Evolutionary conservation across 2,113 vertebrate genomes (phyloP), one percentile per base, ranked within the genome.

Genomic region (Natator depressus): DNA sequence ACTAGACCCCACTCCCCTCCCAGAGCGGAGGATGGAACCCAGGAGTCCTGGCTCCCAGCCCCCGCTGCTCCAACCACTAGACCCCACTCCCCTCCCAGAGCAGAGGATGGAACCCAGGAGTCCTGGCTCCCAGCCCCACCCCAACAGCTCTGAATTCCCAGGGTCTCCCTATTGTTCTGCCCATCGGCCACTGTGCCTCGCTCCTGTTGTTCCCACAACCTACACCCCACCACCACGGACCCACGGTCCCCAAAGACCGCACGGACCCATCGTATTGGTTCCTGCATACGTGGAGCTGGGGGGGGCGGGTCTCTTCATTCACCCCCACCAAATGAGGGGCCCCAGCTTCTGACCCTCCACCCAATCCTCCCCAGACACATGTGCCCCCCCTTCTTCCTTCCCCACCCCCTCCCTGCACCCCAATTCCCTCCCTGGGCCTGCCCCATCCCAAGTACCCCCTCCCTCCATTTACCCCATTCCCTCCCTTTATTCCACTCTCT

Each of bases 81-180:
- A 69, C 17, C 16, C 35, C 62, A 35, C 31, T 9, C 31, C 59
- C 12, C 59, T 62, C 29, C 59, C 59, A 62, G 12, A 62, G 59
- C 29, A 1, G 13, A 3, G 35, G 16, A 69, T 2, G 5, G 16
- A 69, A 69, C 35, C 35, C 65, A 69, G 35, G 65, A n/a, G 65
- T 69, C 65, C 35, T 19, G 65, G 35, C 65, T 69, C 13, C 14
- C 29, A 35, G 16, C 13, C 53, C 16, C 62, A 86, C 88, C 91
- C 88, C 57, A 50, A 51, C 88, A 84, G 95, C 88, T 91, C 91
- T 94, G 87, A 53, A 84, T 80, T 94, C 72, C 91, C 93, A 94
- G 92, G 93, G 95, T 95, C 95, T 96, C 96, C 82, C 49, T 69
- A 88, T 94, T 83, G 83, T 90, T n/a, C 93, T 89, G 54, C 94